Evolutionary conservation across 1,140 invertebrate genomes (phyloP), one percentile per base, ranked within the genome.

Genomic region (Coptotermes formosanus): DNA sequence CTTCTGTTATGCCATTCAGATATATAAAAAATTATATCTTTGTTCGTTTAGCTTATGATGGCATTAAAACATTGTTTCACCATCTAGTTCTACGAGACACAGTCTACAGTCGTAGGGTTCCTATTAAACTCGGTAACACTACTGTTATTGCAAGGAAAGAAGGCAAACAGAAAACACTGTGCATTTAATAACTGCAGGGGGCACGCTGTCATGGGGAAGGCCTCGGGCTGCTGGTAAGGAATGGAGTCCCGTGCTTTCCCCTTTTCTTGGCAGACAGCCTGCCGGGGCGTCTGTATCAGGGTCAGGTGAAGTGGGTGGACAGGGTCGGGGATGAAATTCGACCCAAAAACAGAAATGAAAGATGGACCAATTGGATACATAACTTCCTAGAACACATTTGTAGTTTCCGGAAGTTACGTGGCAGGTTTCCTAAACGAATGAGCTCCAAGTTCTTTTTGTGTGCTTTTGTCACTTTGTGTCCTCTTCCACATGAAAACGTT

Each of bases 371-470:
- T n/a, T 75, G 64, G 64, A 75, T 14, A 30, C 64, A n/a, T n/a
- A 75, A 75, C 64, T 75, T 75, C 64, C 64, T n/a, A 25, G 2
- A 75, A 30, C 64, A 75, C 14, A 64, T 21, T 8, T 30, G 1
- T 75, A 75, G 64, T n/a, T 30, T 75, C 19, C 64, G 25, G 64
- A 75, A 75, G 64, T 75, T 75, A 75, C 64, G 64, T 75, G 64
- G n/a, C 64, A 75, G 25, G n/a, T 75, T 6, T 30, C 7, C 64
- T 30, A 75, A 75, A 75, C 9, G 25, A 75, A 7, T 25, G n/a
- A 9, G 30, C 25, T 75, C 30, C 64, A 25, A 64, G 59, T 3
- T 16, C 12, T 64, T 9, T 30, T 75, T 2, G 52, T 21, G 14
- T 21, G 14, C 14, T 75, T 75, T 30, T 75, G 25, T 75, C n/a